Base-by-base conservation (phyloP, 2,888 invertebrate species). In the Sarcophaga rosellei region DNA sequence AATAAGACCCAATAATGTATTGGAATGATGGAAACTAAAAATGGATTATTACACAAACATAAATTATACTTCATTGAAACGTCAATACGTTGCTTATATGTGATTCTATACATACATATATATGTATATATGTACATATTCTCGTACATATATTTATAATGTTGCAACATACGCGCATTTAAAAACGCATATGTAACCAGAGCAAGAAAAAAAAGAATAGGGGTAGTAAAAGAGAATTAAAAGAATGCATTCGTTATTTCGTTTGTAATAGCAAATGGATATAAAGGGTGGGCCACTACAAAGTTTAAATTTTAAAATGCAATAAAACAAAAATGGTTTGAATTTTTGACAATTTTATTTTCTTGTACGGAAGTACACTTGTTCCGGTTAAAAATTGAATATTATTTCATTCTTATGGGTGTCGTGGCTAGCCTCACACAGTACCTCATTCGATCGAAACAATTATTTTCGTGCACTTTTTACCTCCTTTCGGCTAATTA, bases 41-140 rank as follows among this genome's bases (percentile, higher is more conserved):
- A 92, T 92, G 92, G 92, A 92, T 93, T 93, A 92, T 92, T 91
- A 91, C 91, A 89, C 88, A 91, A 89, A 92, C 92, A 92, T 92
- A 92, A 92, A 92, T 92, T 92, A 84, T 88, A 86, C 77, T 35
- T 35, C 35, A 70, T 68, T 44, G 73, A 53, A 66, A 72, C 61
- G 63, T 63, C 81, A 74, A 81, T 69, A 79, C 21, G 68, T 73
- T 73, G 53, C 63, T 53, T 17, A 75, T 17, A 23, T 53, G 44
- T 44, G 20, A 63, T 66, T 81, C 81, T 62, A 47, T 61, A 35
- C 20, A 66, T 47, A 79, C 47, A 72, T 1, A 66, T 47, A 79
- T 57, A 72, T 1, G 5, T 15, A 57, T 12, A 72, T 35, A 21
- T 63, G 45, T 61, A 68, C 63, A 73, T 61, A 62, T 45, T n/a